A percentile compares a stretch with the other conserved stretches of the same genome.
Evolutionary conservation across 2,797 vertebrate genomes (phyloP).

Genomic region (Myiotriccus ornatus): DNA sequence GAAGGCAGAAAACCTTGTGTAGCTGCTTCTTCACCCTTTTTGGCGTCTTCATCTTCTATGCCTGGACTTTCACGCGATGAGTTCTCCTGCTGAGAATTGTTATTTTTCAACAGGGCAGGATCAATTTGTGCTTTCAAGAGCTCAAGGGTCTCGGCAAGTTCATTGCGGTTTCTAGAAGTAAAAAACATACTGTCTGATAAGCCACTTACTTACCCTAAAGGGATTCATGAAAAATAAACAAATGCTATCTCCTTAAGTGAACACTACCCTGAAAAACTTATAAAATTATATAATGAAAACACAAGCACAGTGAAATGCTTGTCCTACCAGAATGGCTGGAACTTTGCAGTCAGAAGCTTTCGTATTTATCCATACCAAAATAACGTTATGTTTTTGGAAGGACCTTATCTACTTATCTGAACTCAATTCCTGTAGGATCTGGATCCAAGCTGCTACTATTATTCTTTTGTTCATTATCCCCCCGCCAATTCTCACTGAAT

Average conservation of each 20-base stretch:
- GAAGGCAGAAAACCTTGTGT: slow-evolving; percentile 75
- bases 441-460: background rate
- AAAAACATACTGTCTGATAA: slow-evolving; percentile 15
- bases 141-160: slow-evolving; percentile 92
- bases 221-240: background rate
- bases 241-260: background rate
- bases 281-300: background rate
- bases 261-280: background rate
- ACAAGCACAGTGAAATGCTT: background rate
- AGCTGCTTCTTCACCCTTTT: slow-evolving; percentile 75
- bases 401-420: background rate
- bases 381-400: background rate
- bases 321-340: background rate
- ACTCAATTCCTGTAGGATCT: background rate
- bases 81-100: slow-evolving; percentile 75
- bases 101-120: slow-evolving; percentile 81
- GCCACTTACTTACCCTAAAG: background rate
- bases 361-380: background rate
- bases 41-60: slow-evolving; percentile 75
- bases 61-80: slow-evolving; percentile 78
- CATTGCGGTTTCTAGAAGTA: slow-evolving; percentile 86
- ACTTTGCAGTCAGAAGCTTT: background rate
- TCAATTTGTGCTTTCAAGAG: slow-evolving; percentile 92
- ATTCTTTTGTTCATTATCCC: background rate
- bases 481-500: background rate